Evolutionary conservation across 2,888 invertebrate genomes (phyloP).

Genomic region (Drosophila ezoana): DNA sequence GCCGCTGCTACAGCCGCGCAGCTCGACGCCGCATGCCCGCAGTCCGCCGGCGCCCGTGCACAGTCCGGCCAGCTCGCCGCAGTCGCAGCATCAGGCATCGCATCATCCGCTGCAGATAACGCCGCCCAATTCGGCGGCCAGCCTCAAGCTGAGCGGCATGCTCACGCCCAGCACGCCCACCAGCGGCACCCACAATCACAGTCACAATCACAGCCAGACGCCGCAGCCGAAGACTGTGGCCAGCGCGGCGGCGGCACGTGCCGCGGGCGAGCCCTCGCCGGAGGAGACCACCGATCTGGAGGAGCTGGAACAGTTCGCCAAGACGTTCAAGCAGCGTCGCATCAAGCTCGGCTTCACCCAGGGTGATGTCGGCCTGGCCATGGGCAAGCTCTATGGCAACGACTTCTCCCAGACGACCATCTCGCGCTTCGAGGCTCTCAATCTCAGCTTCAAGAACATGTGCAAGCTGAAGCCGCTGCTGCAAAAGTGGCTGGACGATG

Average conservation of each 20-base stretch:
- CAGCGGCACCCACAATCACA: slow-evolving; percentile 83
- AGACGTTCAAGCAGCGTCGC: slow-evolving; percentile 98
- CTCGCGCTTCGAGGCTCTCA: slow-evolving; percentile 98
- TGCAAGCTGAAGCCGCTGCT: slow-evolving; percentile 99
- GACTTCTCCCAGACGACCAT: slow-evolving; percentile 99
- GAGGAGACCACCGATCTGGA: slow-evolving; percentile 99
- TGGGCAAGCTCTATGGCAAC: slow-evolving; percentile 99
- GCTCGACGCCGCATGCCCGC: slow-evolving; percentile 83
- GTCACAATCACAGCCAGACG: slow-evolving; percentile 72
- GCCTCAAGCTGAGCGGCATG: slow-evolving; percentile 85
- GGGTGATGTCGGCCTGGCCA: slow-evolving; percentile 98
- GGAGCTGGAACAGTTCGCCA: slow-evolving; percentile 99
- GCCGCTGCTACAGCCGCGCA: slow-evolving; percentile 63
- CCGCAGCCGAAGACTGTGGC: slow-evolving; percentile 86
- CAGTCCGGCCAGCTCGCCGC: slow-evolving; percentile 84
- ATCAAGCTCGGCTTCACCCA: slow-evolving; percentile 99
- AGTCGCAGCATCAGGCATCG: slow-evolving; percentile 60
- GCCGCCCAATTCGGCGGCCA: slow-evolving; percentile 85
- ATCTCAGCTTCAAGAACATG: slow-evolving; percentile 99
- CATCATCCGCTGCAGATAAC: slow-evolving; percentile 82
- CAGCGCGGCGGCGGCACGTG: slow-evolving; percentile 86
- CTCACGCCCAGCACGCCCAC: slow-evolving; percentile 87
- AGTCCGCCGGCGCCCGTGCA: slow-evolving; percentile 82
- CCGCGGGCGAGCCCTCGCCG: slow-evolving; percentile 91
- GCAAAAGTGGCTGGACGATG: slow-evolving; percentile 98